These are phyloP conservation scores for Illadopsis cleaveri DNA, from an alignment of 2,113 vertebrate species.

Conservation along the genomic window DNA sequence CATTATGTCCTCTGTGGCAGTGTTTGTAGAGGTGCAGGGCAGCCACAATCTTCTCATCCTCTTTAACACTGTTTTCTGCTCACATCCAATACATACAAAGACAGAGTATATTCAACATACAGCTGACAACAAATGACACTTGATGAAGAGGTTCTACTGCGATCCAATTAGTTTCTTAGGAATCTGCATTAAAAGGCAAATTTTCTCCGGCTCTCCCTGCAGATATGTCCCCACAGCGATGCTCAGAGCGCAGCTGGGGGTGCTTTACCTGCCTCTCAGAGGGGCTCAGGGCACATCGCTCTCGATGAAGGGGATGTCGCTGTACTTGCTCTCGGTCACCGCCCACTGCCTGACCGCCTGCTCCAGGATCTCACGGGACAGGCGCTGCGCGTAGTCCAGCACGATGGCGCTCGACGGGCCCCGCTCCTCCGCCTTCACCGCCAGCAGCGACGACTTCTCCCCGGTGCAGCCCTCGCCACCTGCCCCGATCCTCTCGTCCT, in stretches of 20 bases:
- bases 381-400: slow-evolving; percentile 85
- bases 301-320: slow-evolving; percentile 94
- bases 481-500: slow-evolving; percentile 47
- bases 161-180: not conserved
- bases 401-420: slow-evolving; percentile 63
- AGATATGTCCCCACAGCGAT: not conserved
- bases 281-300: slow-evolving; percentile 85
- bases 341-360: slow-evolving; percentile 91
- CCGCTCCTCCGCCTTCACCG: slow-evolving; percentile 26
- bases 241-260: not conserved
- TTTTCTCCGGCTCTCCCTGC: not conserved
- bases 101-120: not conserved
- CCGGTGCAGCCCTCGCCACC: slow-evolving; percentile 4
- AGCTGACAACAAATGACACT: not conserved
- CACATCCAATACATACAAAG: not conserved
- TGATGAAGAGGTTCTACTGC: not conserved
- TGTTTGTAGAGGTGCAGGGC: not conserved
- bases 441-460: slow-evolving; percentile 74
- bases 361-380: slow-evolving; percentile 87
- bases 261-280: not conserved
- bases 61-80: not conserved
- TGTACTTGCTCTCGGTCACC: slow-evolving; percentile 86
- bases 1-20: not conserved
- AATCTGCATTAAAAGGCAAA: not conserved
- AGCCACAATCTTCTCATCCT: not conserved